Conservation (phyloP, 2,797 vertebrate species). For the Toxotes lorentzi region DNA sequence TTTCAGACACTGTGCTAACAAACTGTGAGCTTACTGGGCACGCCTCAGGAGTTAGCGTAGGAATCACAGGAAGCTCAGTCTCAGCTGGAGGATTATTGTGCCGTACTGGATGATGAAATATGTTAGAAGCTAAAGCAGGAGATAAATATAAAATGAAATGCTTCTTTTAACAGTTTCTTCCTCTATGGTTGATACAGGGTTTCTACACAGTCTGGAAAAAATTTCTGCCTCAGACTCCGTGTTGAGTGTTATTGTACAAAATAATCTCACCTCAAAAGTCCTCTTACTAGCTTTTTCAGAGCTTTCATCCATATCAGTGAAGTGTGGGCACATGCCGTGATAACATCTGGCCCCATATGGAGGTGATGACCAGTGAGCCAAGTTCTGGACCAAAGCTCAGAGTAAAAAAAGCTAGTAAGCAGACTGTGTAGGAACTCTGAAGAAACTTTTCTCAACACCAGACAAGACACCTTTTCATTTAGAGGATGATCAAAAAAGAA, state of each 20-base stretch:
- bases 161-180: conserved; percentile 52
- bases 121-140: conserved; percentile 23
- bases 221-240: too few relatives aligned
- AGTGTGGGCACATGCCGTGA: too few relatives aligned
- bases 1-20: conserved; percentile 52
- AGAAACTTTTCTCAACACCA: conserved; percentile 13
- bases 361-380: neutral
- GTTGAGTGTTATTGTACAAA: too few relatives aligned
- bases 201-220: conserved; percentile 12
- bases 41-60: conserved; percentile 76
- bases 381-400: neutral
- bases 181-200: neutral
- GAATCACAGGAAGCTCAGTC: conserved; percentile 68
- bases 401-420: neutral
- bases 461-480: neutral
- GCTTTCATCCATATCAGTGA: too few relatives aligned
- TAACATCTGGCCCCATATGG: too few relatives aligned
- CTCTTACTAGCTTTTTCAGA: neutral
- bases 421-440: neutral
- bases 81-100: conserved; percentile 81
- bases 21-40: conserved; percentile 79
- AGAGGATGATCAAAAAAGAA: neutral
- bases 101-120: conserved; percentile 64
- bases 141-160: conserved; percentile 66
- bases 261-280: neutral